These are phyloP conservation scores for Ophioninae sp. DNA, from an alignment of 2,888 invertebrate species.

Conservation along the genomic window DNA sequence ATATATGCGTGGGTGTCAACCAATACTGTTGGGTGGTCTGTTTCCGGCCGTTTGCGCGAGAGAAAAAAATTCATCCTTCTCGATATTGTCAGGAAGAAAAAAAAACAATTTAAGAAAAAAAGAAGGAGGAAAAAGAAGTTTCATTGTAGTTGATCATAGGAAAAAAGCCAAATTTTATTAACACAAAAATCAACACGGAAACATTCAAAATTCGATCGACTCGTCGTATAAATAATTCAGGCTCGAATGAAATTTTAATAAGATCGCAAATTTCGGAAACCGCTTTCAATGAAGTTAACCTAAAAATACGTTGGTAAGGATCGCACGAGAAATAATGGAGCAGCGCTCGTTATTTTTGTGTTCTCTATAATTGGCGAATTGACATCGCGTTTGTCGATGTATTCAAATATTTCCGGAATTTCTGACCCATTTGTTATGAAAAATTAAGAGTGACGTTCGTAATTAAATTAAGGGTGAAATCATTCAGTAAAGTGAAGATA, in stretches of 20 bases:
- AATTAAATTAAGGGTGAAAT: too few relatives aligned
- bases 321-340: not conserved
- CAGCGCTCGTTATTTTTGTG: not conserved
- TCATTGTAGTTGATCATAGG: not conserved
- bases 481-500: too few relatives aligned
- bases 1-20: constrained; percentile 50
- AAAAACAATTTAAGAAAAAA: not conserved
- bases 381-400: not conserved
- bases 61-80: too few relatives aligned
- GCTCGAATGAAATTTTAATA: not conserved
- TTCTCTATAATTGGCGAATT: not conserved
- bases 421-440: not conserved
- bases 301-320: not conserved
- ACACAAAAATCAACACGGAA: not conserved
- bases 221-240: not conserved
- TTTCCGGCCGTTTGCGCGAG: too few relatives aligned
- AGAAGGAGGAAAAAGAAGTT: not conserved
- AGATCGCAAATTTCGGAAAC: not conserved
- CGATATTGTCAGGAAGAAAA: too few relatives aligned
- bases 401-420: not conserved
- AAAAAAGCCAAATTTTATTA: too few relatives aligned
- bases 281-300: not conserved
- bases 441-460: too few relatives aligned
- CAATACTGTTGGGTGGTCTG: not conserved
- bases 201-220: not conserved